A percentile compares a stretch with the other conserved stretches of the same genome.
Evolutionary conservation across 2,113 vertebrate genomes (phyloP).

Genomic region (Pollachius pollachius): DNA sequence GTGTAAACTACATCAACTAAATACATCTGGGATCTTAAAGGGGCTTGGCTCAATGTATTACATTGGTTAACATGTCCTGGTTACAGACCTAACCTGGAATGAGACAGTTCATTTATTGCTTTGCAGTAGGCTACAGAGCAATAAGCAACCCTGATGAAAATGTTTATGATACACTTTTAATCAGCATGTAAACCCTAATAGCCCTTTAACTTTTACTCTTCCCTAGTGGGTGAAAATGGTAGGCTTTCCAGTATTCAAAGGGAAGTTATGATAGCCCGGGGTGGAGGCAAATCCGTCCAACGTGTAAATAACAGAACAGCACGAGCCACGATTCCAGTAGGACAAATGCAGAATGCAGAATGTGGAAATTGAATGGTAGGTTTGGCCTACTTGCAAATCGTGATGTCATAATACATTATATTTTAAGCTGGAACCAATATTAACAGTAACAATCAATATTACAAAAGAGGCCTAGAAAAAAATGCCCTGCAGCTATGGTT

Average conservation of each 20-base stretch:
- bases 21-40: slow-evolving; percentile 37
- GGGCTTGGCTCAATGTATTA: slow-evolving; percentile 23
- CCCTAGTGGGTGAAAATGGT: slow-evolving; percentile 49
- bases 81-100: slow-evolving; percentile 44
- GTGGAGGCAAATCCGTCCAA: slow-evolving; percentile 53
- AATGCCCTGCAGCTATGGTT: too few species aligned
- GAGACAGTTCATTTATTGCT: slow-evolving; percentile 17
- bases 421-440: neutral
- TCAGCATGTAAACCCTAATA: slow-evolving; percentile 66
- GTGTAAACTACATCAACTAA: slow-evolving; percentile 44
- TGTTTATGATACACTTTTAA: slow-evolving; percentile 64
- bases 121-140: slow-evolving; percentile 17
- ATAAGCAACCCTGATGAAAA: slow-evolving; percentile 53
- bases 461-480: too few species aligned
- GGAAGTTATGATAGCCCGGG: slow-evolving; percentile 56
- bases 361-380: neutral
- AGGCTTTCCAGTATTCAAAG: neutral
- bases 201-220: slow-evolving; percentile 47
- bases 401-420: slow-evolving; percentile 25
- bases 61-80: slow-evolving; percentile 27
- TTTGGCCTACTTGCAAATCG: slow-evolving; percentile 2
- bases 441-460: neutral
- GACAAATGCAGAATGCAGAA: slow-evolving; percentile 16
- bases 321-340: slow-evolving; percentile 17
- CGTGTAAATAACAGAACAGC: slow-evolving; percentile 34